A percentile compares a stretch with the other conserved stretches of the same genome.
phyloP scores from a whole-genome alignment of 1,140 invertebrate species.

The Cotesia typhae region DNA sequence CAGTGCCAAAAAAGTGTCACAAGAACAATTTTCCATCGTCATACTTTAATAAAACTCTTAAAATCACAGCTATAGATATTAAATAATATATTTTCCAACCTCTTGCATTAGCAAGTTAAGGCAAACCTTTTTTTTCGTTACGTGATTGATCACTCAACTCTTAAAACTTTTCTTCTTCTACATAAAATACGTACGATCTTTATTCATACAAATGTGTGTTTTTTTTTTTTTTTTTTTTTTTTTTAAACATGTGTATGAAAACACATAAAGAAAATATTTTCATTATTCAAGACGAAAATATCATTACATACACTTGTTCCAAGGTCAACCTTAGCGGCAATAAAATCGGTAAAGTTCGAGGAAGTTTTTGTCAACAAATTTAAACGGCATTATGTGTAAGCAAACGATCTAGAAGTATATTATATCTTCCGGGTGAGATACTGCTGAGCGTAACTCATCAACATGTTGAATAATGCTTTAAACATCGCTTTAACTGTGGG shows the following conservation, averaged over 20 bases:
- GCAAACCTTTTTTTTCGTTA: background rate
- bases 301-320: background rate
- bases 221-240: background rate
- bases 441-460: slow-evolving; percentile 12
- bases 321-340: background rate
- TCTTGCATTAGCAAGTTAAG: background rate
- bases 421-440: slow-evolving; percentile 13
- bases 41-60: background rate
- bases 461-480: slow-evolving; percentile 14
- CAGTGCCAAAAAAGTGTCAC: no score
- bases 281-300: background rate
- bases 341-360: background rate
- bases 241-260: background rate
- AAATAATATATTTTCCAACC: background rate
- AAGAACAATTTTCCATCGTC: no score
- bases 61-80: background rate
- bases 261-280: background rate
- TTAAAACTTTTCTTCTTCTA: background rate
- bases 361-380: background rate
- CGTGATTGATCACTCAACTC: slow-evolving; percentile 5
- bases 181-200: no score
- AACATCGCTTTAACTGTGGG: slow-evolving; percentile 14
- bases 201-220: background rate
- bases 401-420: background rate
- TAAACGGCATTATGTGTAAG: background rate